Base-by-base conservation (phyloP, 1,140 invertebrate genomes). In the Coenobita brevimanus region DNA sequence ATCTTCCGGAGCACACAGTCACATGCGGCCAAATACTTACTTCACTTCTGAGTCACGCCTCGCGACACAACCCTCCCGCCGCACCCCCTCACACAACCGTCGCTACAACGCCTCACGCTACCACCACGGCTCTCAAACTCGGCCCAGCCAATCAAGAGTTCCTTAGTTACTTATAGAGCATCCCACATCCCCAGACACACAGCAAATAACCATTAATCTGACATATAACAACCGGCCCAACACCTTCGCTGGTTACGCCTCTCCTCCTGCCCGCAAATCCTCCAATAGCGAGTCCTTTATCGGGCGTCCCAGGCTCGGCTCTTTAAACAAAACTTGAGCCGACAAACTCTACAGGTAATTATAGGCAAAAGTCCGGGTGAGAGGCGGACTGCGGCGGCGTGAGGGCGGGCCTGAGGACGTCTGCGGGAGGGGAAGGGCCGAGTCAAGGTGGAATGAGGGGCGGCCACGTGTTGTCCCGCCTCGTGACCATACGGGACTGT, bases 211-310 rank as follows among this genome's bases (percentile, higher is more conserved):
- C 17, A 36, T 33, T 41, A 36, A 38, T 81, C 36, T 15, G 33
- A 30, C 24, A 10, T 3, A 33, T n/a, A 60, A 27, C 38, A 81
- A 81, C 36, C 8, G 33, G 36, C 21, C 36, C 10, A 33, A 2
- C 30, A 10, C 8, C 30, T 15, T 6, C 36, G 79, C 21, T 67
- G 79, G 43, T 64, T 81, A 81, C 79, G 79, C 79, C 79, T 27
- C 38, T 81, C 60, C 8, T 60, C 54, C 57, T 17, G 54, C 10
- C 57, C 33, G 79, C 79, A 81, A 81, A 81, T 81, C 79, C 79
- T 81, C 79, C 79, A 81, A 81, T 81, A 81, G 79, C 79, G 38
- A 64, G 79, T 81, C 79, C 79, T 81, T 81, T 81, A 81, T 81
- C 79, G 60, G 79, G 8, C 33, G 43, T 67, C 79, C 33, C 79